Conservation (phyloP, 2,797 vertebrate species). For the Cuculus canorus region DNA sequence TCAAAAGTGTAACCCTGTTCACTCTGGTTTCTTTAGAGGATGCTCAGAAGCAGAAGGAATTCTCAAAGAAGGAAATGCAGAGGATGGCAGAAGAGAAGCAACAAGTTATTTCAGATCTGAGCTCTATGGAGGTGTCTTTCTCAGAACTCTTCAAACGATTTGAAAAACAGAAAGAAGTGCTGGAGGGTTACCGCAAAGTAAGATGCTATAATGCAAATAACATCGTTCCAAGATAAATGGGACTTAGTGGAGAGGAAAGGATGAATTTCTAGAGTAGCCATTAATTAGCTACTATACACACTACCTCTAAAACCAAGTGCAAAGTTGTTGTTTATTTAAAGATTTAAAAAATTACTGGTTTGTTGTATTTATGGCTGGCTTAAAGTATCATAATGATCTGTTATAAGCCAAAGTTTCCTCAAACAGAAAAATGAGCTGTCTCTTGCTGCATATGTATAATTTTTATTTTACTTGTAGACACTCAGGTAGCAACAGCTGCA, state of each 20-base stretch:
- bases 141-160: conserved; percentile 90
- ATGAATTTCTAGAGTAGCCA: not conserved
- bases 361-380: not conserved
- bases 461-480: not conserved
- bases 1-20: not conserved
- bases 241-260: not conserved
- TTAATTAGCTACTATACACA: not conserved
- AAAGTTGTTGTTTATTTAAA: not conserved
- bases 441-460: not conserved
- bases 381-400: not conserved
- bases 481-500: not conserved
- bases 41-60: conserved; percentile 81
- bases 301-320: not conserved
- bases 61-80: conserved; percentile 76
- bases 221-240: not conserved
- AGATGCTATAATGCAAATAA: not conserved
- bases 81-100: conserved; percentile 83
- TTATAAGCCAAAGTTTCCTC: not conserved
- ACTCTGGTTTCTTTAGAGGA: conserved; percentile 76
- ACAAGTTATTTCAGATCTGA: conserved; percentile 84
- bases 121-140: conserved; percentile 87
- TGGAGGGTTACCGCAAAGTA: conserved; percentile 91
- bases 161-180: conserved; percentile 89
- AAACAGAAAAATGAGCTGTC: not conserved
- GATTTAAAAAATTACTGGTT: not conserved